These are phyloP conservation scores for Eilema griseolum DNA, from an alignment of 2,888 invertebrate genomes.

Conservation along the genomic window DNA sequence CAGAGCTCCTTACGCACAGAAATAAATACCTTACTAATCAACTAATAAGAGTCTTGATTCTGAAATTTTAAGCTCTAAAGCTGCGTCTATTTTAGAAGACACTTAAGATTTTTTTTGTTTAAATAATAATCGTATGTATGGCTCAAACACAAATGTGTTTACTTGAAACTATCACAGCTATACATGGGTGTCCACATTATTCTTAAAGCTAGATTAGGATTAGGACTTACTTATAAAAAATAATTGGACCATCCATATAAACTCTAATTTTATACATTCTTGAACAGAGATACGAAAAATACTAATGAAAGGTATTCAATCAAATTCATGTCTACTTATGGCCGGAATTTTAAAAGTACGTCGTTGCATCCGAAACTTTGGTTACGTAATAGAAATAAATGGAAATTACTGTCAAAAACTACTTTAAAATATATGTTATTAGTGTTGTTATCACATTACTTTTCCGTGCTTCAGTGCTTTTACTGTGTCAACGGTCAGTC, in stretches of 20 bases:
- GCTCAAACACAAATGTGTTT: no score
- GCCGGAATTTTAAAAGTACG: no score
- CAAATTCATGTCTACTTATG: neutral
- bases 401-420: neutral
- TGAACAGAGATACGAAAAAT: neutral
- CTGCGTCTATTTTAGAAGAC: neutral
- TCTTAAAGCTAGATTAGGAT: neutral
- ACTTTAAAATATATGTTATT: neutral
- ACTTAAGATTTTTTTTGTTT: no score
- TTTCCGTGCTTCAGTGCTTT: neutral
- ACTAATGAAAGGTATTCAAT: neutral
- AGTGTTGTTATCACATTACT: neutral
- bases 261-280: neutral
- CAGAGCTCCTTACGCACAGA: neutral
- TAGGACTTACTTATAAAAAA: neutral
- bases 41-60: neutral
- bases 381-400: constrained; percentile 1
- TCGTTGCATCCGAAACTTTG: neutral
- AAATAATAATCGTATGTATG: no score
- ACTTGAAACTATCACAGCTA: no score
- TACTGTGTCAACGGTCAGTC: neutral
- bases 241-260: neutral
- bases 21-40: no score
- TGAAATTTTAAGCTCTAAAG: neutral
- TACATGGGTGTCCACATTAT: neutral